Conservation (phyloP, 1,140 invertebrate species). For the Kradibia gibbosae region DNA sequence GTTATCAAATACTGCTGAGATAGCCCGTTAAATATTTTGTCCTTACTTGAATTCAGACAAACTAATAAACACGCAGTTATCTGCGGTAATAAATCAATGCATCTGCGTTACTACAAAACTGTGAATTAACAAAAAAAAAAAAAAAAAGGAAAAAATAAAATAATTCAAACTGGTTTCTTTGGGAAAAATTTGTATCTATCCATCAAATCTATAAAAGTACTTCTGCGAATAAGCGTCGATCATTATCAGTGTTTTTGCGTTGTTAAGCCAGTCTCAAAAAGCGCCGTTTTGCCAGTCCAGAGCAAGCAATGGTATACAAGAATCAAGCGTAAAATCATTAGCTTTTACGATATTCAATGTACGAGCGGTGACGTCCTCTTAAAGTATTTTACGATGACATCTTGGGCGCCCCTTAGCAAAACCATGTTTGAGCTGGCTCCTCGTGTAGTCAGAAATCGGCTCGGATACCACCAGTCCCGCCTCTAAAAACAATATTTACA, state of each 20-base stretch:
- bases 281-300: slow-evolving; percentile 56
- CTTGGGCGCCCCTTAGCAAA: slow-evolving; percentile 62
- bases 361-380: too few relatives aligned
- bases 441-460: slow-evolving; percentile 71
- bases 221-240: not conserved
- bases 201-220: not conserved
- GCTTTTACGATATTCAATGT: not conserved
- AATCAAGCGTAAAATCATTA: slow-evolving; percentile 6
- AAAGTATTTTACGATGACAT: not conserved
- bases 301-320: slow-evolving; percentile 10
- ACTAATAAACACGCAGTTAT: too few relatives aligned
- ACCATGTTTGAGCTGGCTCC: slow-evolving; percentile 71
- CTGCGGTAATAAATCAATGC: too few relatives aligned
- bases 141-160: too few relatives aligned
- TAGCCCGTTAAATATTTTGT: too few relatives aligned
- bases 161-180: too few relatives aligned
- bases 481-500: slow-evolving; percentile 54
- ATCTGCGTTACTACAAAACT: too few relatives aligned
- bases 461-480: slow-evolving; percentile 46
- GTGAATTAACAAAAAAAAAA: too few relatives aligned
- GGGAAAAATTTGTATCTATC: not conserved
- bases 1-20: too few relatives aligned
- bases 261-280: slow-evolving; percentile 59
- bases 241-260: not conserved
- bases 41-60: too few relatives aligned